Percentiles rank a stretch among this genome's conserved stretches.
These are phyloP conservation scores for Eretmocerus hayati DNA, from an alignment of 2,888 invertebrate species.

Conservation along the genomic window DNA sequence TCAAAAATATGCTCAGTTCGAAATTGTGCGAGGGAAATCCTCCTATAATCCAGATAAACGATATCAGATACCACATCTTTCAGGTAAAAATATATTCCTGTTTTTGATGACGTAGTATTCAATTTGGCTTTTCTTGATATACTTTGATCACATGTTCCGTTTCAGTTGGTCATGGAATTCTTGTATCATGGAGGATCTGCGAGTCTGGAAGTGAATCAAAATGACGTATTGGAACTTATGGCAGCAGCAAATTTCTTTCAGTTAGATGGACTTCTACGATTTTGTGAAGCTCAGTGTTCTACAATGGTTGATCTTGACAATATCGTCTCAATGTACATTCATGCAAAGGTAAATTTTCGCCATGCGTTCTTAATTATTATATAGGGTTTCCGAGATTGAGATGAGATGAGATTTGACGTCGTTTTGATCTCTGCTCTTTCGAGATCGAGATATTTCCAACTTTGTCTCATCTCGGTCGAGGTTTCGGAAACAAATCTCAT, in stretches of 20 bases:
- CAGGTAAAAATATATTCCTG: conserved; percentile 59
- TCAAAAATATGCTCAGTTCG: conserved; percentile 77
- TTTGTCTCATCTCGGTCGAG: too few species aligned
- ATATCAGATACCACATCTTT: conserved; percentile 87
- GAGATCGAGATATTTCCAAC: too few species aligned
- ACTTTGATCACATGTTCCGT: conserved; percentile 22
- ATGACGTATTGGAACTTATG: conserved; percentile 80
- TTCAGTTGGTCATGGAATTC: conserved; percentile 85
- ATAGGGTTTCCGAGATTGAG: too few species aligned
- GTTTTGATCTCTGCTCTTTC: too few species aligned
- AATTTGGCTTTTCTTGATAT: background rate
- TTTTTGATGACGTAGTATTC: too few species aligned
- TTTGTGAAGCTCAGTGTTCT: conserved; percentile 81
- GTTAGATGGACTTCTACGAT: conserved; percentile 73
- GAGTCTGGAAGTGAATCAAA: conserved; percentile 67
- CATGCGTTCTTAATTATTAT: too few species aligned
- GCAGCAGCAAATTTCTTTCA: conserved; percentile 91
- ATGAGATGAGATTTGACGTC: too few species aligned
- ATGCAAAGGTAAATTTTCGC: conserved; percentile 78
- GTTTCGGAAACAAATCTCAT: too few species aligned
- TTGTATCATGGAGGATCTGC: conserved; percentile 84
- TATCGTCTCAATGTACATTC: conserved; percentile 86
- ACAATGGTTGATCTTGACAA: conserved; percentile 79
- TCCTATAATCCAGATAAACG: conserved; percentile 85
- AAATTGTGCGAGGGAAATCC: conserved; percentile 67